Conservation (phyloP, 23 tunicate genomes). For the Ciona savignyi region DNA sequence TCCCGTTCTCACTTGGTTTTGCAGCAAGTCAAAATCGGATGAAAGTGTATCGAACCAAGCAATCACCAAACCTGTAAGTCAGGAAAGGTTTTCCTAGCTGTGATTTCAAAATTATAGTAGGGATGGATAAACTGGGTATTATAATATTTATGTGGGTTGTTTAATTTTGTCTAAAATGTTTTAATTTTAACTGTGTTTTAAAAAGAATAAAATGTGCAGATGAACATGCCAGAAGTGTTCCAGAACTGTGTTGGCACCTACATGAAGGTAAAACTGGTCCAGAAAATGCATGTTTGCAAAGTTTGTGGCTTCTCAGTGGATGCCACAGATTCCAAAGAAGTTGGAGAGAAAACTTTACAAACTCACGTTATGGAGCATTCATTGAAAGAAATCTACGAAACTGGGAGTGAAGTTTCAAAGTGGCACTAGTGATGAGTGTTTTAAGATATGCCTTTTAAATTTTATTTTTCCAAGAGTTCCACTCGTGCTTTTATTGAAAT, state of each 20-base stretch:
- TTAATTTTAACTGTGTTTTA: background rate
- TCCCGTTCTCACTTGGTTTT: background rate
- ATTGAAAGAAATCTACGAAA: slow-evolving; percentile 69
- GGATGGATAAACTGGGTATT: too few relatives aligned
- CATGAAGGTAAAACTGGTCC: slow-evolving; percentile 39
- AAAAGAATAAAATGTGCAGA: slow-evolving; percentile 11
- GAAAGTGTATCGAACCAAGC: background rate
- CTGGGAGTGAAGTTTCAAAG: slow-evolving; percentile 5
- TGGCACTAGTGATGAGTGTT: background rate
- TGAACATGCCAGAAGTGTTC: slow-evolving; percentile 64
- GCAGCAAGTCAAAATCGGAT: background rate
- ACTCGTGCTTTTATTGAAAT: background rate
- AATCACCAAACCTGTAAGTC: background rate
- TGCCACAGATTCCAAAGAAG: background rate
- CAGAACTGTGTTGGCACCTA: slow-evolving; percentile 63
- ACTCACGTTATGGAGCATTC: slow-evolving; percentile 95
- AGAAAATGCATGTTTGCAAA: slow-evolving; percentile 54
- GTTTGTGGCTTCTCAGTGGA: slow-evolving; percentile 79
- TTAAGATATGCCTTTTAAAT: background rate
- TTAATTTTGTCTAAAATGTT: too few relatives aligned
- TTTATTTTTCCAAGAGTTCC: background rate
- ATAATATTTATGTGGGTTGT: too few relatives aligned
- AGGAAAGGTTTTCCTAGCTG: too few relatives aligned
- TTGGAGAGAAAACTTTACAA: slow-evolving; percentile 15
- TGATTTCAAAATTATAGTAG: too few relatives aligned